These are phyloP conservation scores for Beris morrisii DNA, from an alignment of 2,888 invertebrate species.

Conservation along the genomic window DNA sequence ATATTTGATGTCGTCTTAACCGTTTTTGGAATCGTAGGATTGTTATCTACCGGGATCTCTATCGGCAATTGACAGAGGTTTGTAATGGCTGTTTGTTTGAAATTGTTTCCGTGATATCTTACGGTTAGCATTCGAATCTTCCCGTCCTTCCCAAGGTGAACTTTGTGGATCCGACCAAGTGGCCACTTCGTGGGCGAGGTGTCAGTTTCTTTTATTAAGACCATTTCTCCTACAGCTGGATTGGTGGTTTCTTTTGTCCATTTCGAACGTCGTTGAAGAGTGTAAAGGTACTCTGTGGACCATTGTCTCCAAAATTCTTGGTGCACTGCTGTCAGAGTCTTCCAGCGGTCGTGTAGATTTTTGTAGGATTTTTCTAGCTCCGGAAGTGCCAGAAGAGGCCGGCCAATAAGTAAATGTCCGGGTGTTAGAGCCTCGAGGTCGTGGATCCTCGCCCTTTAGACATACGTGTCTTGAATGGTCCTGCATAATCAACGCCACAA, in stretches of 20 bases:
- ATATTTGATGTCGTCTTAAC: too few species aligned
- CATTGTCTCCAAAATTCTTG: slow-evolving; percentile 37
- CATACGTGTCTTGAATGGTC: slow-evolving; percentile 39
- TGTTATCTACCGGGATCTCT: not conserved
- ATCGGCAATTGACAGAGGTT: not conserved
- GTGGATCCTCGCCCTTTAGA: not conserved
- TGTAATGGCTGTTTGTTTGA: not conserved
- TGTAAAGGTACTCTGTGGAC: not conserved
- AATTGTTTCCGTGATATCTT: not conserved
- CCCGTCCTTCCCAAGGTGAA: not conserved
- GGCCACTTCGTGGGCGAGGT: slow-evolving; percentile 1
- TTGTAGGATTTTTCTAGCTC: not conserved
- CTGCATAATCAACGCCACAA: slow-evolving; percentile 41
- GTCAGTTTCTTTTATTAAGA: not conserved
- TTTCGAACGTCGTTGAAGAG: not conserved
- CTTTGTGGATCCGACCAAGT: not conserved
- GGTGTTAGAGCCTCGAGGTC: slow-evolving; percentile 5
- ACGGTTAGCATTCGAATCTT: slow-evolving; percentile 1
- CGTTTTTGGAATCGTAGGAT: too few species aligned
- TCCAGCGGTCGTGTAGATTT: not conserved
- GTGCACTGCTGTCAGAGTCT: slow-evolving; percentile 11
- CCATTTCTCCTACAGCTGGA: not conserved
- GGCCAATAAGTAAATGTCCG: too few species aligned
- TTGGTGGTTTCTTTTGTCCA: not conserved
- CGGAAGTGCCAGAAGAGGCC: slow-evolving; percentile 21